Evolutionary conservation across 1,140 invertebrate species (phyloP).

Genomic region (Diabrotica virgifera): DNA sequence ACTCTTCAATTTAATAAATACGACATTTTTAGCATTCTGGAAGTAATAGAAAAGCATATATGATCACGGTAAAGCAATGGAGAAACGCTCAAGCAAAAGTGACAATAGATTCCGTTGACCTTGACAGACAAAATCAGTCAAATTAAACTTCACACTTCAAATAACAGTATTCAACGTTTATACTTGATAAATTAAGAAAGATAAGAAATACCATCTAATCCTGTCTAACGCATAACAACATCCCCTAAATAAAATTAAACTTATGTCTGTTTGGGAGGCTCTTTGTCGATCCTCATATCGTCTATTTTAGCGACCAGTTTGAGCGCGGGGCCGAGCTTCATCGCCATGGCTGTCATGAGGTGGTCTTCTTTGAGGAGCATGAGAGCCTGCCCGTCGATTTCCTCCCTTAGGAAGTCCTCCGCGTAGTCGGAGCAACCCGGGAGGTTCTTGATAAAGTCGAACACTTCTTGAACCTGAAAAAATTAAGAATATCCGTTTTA

Average conservation of each 20-base stretch:
- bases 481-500: not conserved
- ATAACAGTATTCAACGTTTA: too few relatives aligned
- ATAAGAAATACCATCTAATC: too few relatives aligned
- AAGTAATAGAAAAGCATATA: too few relatives aligned
- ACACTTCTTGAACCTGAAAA: constrained; percentile 67
- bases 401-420: constrained; percentile 91
- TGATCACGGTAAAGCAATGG: too few relatives aligned
- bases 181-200: too few relatives aligned
- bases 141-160: too few relatives aligned
- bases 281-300: constrained; percentile 64
- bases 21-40: too few relatives aligned
- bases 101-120: too few relatives aligned
- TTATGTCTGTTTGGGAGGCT: constrained; percentile 42
- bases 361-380: constrained; percentile 94
- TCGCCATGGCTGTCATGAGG: constrained; percentile 89
- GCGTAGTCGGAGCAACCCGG: constrained; percentile 90
- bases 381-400: constrained; percentile 93
- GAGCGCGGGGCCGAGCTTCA: constrained; percentile 91
- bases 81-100: too few relatives aligned
- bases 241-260: constrained; percentile 1
- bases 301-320: constrained; percentile 91
- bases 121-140: too few relatives aligned
- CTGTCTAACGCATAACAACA: not conserved
- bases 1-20: too few relatives aligned
- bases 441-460: constrained; percentile 82